Evolutionary conservation across 2,113 vertebrate species (phyloP), one percentile per base, ranked within the genome.

Genomic region (Apeltes quadracus): DNA sequence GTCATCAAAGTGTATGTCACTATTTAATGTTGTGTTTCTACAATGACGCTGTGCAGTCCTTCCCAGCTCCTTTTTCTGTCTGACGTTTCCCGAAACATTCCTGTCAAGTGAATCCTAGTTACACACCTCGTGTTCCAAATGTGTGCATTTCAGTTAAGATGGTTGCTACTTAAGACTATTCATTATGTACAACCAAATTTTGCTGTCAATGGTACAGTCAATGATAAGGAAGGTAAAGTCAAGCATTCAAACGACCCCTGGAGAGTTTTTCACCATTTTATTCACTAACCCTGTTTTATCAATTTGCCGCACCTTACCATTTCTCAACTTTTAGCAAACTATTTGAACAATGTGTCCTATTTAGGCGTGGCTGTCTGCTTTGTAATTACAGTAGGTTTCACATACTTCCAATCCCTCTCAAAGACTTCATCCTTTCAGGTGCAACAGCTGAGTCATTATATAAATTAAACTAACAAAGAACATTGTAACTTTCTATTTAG

Each of bases 121-220:
- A 46, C n/a, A 41, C 29, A 20, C 14, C 2, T 54, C 10, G 23
- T 55, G 29, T 57, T 64, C 39, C 23, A 53, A 13, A 34, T 44
- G 39, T 46, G 29, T 16, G 5, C 36, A 41, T 68, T 61, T 63
- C 38, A 46, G 39, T 51, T 51, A 4, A 58, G 58, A 23, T 32
- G 1, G 25, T 34, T 41, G 36, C 39, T 46, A 50, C 57, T 54
- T n/a, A 41, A 55, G 7, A 32, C 18, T 69, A 44, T 13, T 25
- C 7, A 76, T 72, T 43, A 16, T 38, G 27, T 11, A 22, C 20
- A n/a, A 56, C n/a, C n/a, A n/a, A n/a, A n/a, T n/a, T n/a, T n/a
- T n/a, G n/a, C n/a, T n/a, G n/a, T n/a, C n/a, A n/a, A n/a, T n/a
- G n/a, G n/a, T n/a, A n/a, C n/a, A n/a, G n/a, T n/a, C n/a, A 18